These are phyloP conservation scores for Asteroscopus sphinx DNA, from an alignment of 2,888 invertebrate species.

Conservation along the genomic window DNA sequence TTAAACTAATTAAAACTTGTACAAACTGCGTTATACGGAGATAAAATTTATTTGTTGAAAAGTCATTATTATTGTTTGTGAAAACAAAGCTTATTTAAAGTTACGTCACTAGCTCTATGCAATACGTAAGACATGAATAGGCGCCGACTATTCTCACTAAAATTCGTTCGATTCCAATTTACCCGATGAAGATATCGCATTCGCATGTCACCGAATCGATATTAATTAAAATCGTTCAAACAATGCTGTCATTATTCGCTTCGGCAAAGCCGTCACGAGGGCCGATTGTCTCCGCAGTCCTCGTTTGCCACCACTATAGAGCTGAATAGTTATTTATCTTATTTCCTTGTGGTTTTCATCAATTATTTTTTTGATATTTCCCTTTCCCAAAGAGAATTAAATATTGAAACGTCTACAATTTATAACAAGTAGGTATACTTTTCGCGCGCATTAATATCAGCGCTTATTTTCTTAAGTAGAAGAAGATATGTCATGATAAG, in stretches of 20 bases:
- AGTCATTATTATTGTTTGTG: conserved; percentile 2
- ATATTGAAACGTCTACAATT: conserved; percentile 11
- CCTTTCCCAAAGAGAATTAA: conserved; percentile 11
- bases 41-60: conserved; percentile 1
- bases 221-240: conserved; percentile 82
- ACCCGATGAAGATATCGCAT: conserved; percentile 68
- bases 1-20: too few species aligned
- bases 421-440: conserved; percentile 6
- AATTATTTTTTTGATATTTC: conserved; percentile 39
- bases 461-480: conserved; percentile 23
- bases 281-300: conserved; percentile 61
- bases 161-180: conserved; percentile 63
- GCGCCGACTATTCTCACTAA: conserved; percentile 10
- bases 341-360: conserved; percentile 35
- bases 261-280: conserved; percentile 65
- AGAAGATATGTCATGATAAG: conserved; percentile 44
- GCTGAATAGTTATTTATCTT: conserved; percentile 31
- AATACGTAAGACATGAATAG: neutral
- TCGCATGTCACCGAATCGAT: conserved; percentile 74
- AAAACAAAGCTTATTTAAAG: conserved; percentile 5
- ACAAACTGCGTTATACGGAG: conserved; percentile 4
- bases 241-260: conserved; percentile 76
- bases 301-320: conserved; percentile 33
- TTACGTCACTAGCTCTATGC: conserved; percentile 3
- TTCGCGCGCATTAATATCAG: conserved; percentile 20